phyloP scores from a whole-genome alignment of 2,113 vertebrate genomes.

The Apus apus region DNA sequence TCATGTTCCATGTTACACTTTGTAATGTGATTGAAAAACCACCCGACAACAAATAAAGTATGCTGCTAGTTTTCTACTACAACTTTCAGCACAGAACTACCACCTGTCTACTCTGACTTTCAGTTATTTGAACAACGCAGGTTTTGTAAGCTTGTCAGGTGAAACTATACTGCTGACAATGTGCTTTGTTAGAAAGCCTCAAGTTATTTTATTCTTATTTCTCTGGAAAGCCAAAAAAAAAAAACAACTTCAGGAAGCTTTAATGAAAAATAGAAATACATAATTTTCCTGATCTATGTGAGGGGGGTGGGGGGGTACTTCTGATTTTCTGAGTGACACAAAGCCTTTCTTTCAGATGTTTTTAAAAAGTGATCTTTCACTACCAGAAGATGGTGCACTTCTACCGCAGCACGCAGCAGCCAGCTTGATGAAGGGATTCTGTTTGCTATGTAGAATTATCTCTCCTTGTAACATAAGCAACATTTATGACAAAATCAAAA shows the following conservation, averaged over 20 bases:
- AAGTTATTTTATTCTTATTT: background rate
- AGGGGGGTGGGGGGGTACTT: background rate
- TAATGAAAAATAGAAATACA: background rate
- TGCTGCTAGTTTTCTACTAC: background rate
- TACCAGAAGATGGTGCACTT: conserved; percentile 51
- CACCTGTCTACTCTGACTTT: background rate
- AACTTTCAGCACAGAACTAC: background rate
- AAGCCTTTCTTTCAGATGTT: background rate
- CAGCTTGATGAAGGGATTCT: background rate
- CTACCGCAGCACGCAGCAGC: background rate
- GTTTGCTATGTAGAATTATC: background rate
- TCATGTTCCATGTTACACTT: background rate
- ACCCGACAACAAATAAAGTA: background rate
- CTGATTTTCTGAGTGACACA: background rate
- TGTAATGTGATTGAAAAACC: background rate
- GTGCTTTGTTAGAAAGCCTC: background rate
- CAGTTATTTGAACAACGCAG: fast-evolving
- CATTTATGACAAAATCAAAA: background rate
- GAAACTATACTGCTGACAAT: background rate
- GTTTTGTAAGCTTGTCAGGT: background rate
- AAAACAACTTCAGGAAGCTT: fast-evolving
- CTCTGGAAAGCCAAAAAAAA: background rate
- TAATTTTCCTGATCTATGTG: background rate
- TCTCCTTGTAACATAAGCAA: background rate
- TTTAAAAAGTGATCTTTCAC: background rate